Base-by-base conservation (phyloP, 1,140 invertebrate species). In the Drosophila ogumai region DNA sequence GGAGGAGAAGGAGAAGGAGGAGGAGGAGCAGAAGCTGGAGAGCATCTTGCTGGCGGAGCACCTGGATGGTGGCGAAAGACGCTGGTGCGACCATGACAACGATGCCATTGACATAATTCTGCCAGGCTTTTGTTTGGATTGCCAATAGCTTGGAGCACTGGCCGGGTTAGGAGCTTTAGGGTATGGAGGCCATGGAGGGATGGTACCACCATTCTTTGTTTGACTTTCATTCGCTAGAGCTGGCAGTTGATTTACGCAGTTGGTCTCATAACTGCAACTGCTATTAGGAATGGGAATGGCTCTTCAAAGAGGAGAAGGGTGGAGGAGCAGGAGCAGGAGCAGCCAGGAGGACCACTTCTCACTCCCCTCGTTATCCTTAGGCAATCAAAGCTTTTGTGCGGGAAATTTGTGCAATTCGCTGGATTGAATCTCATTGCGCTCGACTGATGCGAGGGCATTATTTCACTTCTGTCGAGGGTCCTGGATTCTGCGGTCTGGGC, bases 21-120 rank as follows among this genome's bases (percentile, higher is more conserved):
- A 9, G 34, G 1, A 32, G 17, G 17, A 25, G 61, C 6, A 19
- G 32, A 31, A 10, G 0, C 28, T 17, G 28, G 15, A 65, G 59
- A 65, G 59, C 34, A 36, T 40, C 36, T 64, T 17, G 49, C 10
- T 32, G 63, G n/a, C 41, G 22, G 28, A 68, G 49, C 28, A 50
- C 28, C 49, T 32, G 49, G 54, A 32, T 38, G 68, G 41, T 32
- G 68, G 41, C 36, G 69, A 38, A 12, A 38, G 9, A n/a, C 8
- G 13, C 44, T 57, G 8, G 8, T 36, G 38, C 68, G 69, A 57
- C 69, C 61, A 66, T 79, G 71, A 80, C 78, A 81, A 60, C 79
- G 75, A 75, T 67, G 75, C 65, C 81, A 75, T 79, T 82, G 81
- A 82, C 75, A 82, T 82, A 82, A 82, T 82, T 82, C 61, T 63